Conservation (phyloP, 92 coral and sea anemone species). For the Zoanthus solanderi region DNA sequence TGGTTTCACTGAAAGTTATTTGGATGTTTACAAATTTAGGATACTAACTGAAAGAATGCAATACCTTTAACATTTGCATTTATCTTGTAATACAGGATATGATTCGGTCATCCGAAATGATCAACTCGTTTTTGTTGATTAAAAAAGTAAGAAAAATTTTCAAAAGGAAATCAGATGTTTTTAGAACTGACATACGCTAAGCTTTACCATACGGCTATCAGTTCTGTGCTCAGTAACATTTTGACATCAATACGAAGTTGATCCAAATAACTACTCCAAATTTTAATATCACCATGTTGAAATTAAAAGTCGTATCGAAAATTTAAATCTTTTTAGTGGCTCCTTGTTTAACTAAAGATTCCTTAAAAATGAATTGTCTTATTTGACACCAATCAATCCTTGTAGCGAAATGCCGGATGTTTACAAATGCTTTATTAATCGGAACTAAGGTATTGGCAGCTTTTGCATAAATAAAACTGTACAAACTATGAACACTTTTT, state of each 20-base stretch:
- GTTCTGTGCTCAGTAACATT: constrained; percentile 24
- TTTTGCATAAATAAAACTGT: constrained; percentile 24
- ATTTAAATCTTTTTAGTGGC: constrained; percentile 54
- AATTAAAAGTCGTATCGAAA: background rate
- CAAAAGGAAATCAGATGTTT: no score
- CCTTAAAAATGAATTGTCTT: constrained; percentile 49
- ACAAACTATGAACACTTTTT: constrained; percentile 11
- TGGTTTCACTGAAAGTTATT: no score
- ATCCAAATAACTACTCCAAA: background rate
- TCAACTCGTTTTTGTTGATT: no score
- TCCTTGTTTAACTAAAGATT: constrained; percentile 48
- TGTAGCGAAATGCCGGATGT: background rate
- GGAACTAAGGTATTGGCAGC: constrained; percentile 20
- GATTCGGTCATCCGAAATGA: no score
- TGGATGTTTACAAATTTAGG: no score
- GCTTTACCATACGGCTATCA: no score
- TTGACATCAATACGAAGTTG: constrained; percentile 8
- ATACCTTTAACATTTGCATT: no score
- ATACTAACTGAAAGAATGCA: no score
- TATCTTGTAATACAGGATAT: no score
- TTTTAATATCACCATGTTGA: background rate
- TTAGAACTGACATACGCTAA: no score
- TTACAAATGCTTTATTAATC: background rate
- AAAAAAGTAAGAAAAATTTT: no score
- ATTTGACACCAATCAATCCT: constrained; percentile 23